Evolutionary conservation across 1,140 invertebrate species (phyloP).

Genomic region (Drosophila asahinai): DNA sequence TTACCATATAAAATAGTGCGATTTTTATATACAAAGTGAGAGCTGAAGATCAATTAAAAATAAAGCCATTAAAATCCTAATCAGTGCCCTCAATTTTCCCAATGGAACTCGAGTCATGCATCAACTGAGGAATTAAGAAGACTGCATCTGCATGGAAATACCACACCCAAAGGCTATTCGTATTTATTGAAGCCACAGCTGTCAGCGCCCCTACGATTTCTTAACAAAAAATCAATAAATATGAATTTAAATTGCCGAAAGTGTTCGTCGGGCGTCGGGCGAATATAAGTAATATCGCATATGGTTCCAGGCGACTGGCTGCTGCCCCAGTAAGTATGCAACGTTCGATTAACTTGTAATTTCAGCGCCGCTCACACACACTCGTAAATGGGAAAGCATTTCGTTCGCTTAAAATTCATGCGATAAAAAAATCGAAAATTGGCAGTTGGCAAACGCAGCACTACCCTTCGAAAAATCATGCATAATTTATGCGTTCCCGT

Average conservation of each 20-base stretch:
- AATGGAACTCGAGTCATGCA: slow-evolving; percentile 5
- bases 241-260: slow-evolving; percentile 55
- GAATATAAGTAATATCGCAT: slow-evolving; percentile 53
- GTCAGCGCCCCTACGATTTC: slow-evolving; percentile 16
- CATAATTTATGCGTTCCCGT: slow-evolving; percentile 49
- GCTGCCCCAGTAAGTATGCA: slow-evolving; percentile 65
- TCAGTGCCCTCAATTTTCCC: slow-evolving; percentile 15
- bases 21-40: neutral
- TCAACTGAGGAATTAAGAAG: neutral
- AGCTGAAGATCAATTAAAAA: neutral
- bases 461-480: slow-evolving; percentile 13
- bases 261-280: slow-evolving; percentile 8
- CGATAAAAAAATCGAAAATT: slow-evolving; percentile 29
- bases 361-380: neutral
- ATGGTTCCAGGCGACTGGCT: slow-evolving; percentile 44
- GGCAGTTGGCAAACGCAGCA: slow-evolving; percentile 21
- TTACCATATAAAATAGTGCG: neutral
- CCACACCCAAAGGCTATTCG: slow-evolving; percentile 37
- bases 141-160: slow-evolving; percentile 4
- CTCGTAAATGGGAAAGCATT: slow-evolving; percentile 13
- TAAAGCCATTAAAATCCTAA: neutral
- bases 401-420: slow-evolving; percentile 12
- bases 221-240: slow-evolving; percentile 49
- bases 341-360: slow-evolving; percentile 60
- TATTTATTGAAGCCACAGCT: slow-evolving; percentile 32